phyloP scores from a whole-genome alignment of 2,113 vertebrate genomes.

The Ivindomyrus marchei region DNA sequence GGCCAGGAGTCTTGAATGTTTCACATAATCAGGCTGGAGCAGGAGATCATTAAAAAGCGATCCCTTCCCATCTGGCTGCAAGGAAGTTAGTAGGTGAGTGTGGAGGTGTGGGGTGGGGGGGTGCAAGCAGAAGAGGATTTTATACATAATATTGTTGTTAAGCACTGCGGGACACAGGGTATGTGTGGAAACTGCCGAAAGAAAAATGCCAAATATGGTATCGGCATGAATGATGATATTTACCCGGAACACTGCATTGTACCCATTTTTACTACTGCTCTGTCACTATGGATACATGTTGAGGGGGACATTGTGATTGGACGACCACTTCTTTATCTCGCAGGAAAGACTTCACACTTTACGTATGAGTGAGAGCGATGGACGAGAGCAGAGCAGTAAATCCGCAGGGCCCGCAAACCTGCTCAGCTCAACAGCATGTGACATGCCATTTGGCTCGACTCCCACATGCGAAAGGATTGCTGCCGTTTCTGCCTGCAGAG shows the following conservation, averaged over 20 bases:
- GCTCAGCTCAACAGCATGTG: background rate
- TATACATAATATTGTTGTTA: background rate
- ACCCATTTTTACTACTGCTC: background rate
- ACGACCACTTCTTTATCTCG: background rate
- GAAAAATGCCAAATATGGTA: background rate
- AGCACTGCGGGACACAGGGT: background rate
- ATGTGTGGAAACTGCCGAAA: background rate
- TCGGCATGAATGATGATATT: background rate
- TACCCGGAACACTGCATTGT: background rate
- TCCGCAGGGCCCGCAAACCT: background rate
- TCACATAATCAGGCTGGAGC: background rate
- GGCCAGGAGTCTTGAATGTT: background rate
- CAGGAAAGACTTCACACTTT: background rate
- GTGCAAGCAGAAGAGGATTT: background rate
- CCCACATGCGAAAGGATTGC: background rate
- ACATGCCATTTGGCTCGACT: background rate
- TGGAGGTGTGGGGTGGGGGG: background rate
- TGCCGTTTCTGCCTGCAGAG: background rate
- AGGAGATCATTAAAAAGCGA: background rate
- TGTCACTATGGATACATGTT: background rate
- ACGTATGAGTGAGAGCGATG: background rate
- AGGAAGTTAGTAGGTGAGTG: slow-evolving; percentile 1
- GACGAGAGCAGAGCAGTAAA: background rate
- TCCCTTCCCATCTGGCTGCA: slow-evolving; percentile 6
- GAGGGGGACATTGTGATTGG: background rate